Conservation (phyloP, 2,888 invertebrate genomes). For the Tricholauxania praeusta region DNA sequence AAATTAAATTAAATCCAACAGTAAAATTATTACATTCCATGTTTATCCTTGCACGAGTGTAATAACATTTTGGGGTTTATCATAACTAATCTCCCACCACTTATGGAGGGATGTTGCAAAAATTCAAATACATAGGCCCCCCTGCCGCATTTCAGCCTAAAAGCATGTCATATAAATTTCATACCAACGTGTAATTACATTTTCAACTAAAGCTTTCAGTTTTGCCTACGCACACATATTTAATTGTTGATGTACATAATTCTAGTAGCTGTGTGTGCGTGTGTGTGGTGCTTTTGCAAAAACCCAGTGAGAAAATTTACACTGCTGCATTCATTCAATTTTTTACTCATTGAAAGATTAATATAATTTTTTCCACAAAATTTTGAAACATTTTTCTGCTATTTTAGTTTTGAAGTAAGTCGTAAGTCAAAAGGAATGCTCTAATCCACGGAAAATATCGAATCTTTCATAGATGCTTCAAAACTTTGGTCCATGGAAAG, state of each 20-base stretch:
- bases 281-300: slow-evolving; percentile 2
- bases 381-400: no score
- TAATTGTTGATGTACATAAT: slow-evolving; percentile 17
- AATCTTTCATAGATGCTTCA: no score
- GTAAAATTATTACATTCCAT: slow-evolving; percentile 62
- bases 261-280: not conserved
- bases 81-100: slow-evolving; percentile 63
- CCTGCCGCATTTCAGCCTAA: not conserved
- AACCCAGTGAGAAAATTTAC: not conserved
- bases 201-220: slow-evolving; percentile 39
- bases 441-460: no score
- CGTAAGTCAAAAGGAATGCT: no score
- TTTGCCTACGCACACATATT: not conserved
- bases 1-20: slow-evolving; percentile 63
- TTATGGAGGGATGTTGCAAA: no score
- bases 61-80: slow-evolving; percentile 58
- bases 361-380: no score
- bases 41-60: slow-evolving; percentile 21
- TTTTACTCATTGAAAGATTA: no score
- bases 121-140: no score
- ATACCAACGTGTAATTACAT: slow-evolving; percentile 65
- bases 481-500: no score
- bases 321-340: no score
- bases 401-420: no score
- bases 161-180: slow-evolving; percentile 64